phyloP scores from a whole-genome alignment of 2,797 vertebrate genomes.

The Syngnathus rostellatus region DNA sequence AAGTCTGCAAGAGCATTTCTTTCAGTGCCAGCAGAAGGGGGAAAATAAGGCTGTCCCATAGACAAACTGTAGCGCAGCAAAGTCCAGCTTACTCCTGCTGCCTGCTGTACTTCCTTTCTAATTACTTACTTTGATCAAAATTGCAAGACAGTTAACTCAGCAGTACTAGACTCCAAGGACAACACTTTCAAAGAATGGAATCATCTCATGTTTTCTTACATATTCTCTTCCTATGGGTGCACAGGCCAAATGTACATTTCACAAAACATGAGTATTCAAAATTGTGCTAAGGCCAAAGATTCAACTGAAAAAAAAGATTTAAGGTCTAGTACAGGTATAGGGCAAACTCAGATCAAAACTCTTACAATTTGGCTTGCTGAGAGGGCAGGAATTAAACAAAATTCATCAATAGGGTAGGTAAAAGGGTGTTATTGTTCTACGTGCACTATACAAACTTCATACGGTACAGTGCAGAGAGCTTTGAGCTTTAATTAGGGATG shows the following conservation, averaged over 20 bases:
- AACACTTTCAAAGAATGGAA: not conserved
- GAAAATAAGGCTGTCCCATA: slow-evolving; percentile 19
- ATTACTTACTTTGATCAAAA: not conserved
- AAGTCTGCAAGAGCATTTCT: slow-evolving; percentile 32
- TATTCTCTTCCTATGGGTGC: not conserved
- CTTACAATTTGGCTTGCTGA: slow-evolving; percentile 39
- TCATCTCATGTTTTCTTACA: not conserved
- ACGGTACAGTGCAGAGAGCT: slow-evolving; percentile 10
- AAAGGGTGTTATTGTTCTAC: slow-evolving; percentile 14
- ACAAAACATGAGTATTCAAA: not conserved
- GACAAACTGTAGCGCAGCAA: not conserved
- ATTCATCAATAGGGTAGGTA: slow-evolving; percentile 31
- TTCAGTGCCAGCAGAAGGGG: slow-evolving; percentile 41
- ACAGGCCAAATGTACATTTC: not conserved
- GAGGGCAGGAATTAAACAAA: slow-evolving; percentile 31
- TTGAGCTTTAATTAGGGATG: slow-evolving; percentile 23
- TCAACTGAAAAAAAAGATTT: slow-evolving; percentile 3
- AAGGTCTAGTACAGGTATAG: slow-evolving; percentile 10
- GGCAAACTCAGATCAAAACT: slow-evolving; percentile 30
- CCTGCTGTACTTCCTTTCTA: not conserved
- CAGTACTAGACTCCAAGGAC: not conserved
- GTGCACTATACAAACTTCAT: slow-evolving; percentile 7
- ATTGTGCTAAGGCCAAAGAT: slow-evolving; percentile 2
- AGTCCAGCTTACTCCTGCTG: slow-evolving; percentile 11
- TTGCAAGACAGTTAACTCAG: not conserved